Base-by-base conservation (phyloP, 1,140 invertebrate species). In the Mya arenaria region DNA sequence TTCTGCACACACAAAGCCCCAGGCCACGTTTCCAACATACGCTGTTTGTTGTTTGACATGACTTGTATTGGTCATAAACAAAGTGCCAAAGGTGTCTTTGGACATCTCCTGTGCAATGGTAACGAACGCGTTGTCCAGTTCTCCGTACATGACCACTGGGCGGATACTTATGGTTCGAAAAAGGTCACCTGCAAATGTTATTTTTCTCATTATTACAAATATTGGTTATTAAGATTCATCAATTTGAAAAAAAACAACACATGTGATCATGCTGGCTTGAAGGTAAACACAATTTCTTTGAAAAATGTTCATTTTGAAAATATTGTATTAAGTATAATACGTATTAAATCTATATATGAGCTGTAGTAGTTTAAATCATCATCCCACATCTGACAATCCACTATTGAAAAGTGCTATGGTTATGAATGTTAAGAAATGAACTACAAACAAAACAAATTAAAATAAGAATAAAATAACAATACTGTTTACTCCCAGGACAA, bases 61-160 rank as follows among this genome's bases (percentile, higher is more conserved):
- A 10, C 73, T 36, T 28, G 34, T 41, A 4, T 65, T 48, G 15
- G 65, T 28, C 36, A 4, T 8, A 15, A 36, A 41, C 25, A 48
- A 23, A 25, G 39, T 36, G 19, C 73, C 73, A 23, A 28, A 41
- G 4, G 32, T 44, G 3, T n/a, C 3, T 19, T 19, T n/a, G 6
- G 73, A 58, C 44, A 48, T 65, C 41, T 52, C 30, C 32, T 52
- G 58, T 0, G 41, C 41, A 1, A 63, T 30, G 10, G 17, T 25
- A 2, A 77, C 41, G 52, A 63, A 77, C 15, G 34, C 37, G n/a
- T 5, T n/a, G 37, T 77, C 73, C 25, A 77, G 25, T 25, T 77
- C 73, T 34, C 73, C 73, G 34, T 55, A 77, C 73, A 77, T 77
- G 8, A 65, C 73, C 41, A 52, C 37, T 34, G 73, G 73, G 48